Base-by-base conservation (phyloP, 2,888 invertebrate species). In the Parnassius mnemosyne region DNA sequence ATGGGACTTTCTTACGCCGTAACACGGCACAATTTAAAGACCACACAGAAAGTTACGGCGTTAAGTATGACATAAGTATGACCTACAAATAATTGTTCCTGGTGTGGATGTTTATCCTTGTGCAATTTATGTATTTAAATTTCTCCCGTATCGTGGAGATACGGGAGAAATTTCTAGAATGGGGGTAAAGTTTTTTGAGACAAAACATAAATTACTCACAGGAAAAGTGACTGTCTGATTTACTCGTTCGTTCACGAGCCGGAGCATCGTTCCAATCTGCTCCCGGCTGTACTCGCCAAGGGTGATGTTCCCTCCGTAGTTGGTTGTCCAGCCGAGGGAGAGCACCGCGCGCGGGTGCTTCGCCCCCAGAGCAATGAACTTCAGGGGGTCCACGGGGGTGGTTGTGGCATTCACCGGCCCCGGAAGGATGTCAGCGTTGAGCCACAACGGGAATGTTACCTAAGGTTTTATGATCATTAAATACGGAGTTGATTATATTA, bases 301-400 rank as follows among this genome's bases (percentile, higher is more conserved):
- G 0, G 86, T 92, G 64, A 84, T 84, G 66, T 89, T 82, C 0
- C 83, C 84, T 3, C 92, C 92, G 78, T 93, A 94, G 65, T 88
- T 92, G 1, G 97, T 97, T 20, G 96, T 97, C 97, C 97, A 97
- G 0, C 97, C 97, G 9, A 97, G 87, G 10, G 97, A 97, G 2
- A 97, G 87, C 0, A 94, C 94, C 0, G 94, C 93, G 16, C 93
- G 87, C 0, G 94, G 92, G 67, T 95, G 94, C 50, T 89, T 83
- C 56, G 92, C 85, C 0, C 92, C 93, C 3, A 93, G 88, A 0
- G 80, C 74, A 41, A 97, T 83, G 83, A 98, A 98, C 64, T 78
- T 72, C 3, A 76, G 79, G 0, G 95, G 85, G 75, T 95, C 93
- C 0, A 97, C 94, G 0, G 96, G 95, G 52, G 75, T 80, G 0